phyloP scores from a whole-genome alignment of 2,888 invertebrate species.

The Bombylius major region DNA sequence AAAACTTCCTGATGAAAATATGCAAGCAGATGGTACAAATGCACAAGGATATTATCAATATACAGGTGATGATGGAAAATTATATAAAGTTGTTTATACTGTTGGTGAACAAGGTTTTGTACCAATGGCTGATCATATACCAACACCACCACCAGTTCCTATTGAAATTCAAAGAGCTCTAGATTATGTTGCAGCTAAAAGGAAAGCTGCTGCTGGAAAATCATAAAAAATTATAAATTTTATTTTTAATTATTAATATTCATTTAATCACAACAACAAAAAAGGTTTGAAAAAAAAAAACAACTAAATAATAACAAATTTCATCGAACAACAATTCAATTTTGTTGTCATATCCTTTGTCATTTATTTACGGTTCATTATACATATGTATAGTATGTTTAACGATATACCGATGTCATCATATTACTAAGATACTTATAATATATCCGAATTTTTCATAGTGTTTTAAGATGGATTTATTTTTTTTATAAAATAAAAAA shows the following conservation, averaged over 20 bases:
- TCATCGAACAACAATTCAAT: background rate
- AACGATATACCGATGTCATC: no score
- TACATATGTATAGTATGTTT: no score
- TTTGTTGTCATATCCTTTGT: no score
- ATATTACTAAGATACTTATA: no score
- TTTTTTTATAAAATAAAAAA: no score
- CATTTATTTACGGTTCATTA: no score
- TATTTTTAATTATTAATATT: background rate
- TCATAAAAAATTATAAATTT: conserved; percentile 28
- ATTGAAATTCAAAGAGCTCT: conserved; percentile 58
- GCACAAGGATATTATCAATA: conserved; percentile 54
- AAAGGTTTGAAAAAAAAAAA: background rate
- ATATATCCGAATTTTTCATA: no score
- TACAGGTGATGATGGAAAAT: conserved; percentile 48
- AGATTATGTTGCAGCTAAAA: conserved; percentile 47
- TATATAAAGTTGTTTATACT: conserved; percentile 41
- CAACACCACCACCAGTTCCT: conserved; percentile 60
- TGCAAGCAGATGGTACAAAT: conserved; percentile 41
- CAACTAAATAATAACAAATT: background rate
- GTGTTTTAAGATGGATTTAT: no score
- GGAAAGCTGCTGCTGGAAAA: conserved; percentile 11
- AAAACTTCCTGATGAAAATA: conserved; percentile 40
- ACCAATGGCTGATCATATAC: conserved; percentile 50
- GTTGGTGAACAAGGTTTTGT: conserved; percentile 44
- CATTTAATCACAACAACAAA: no score